A percentile compares a stretch with the other conserved stretches of the same genome.
Evolutionary conservation across 2,113 vertebrate genomes (phyloP).

Genomic region (Megalops atlanticus): DNA sequence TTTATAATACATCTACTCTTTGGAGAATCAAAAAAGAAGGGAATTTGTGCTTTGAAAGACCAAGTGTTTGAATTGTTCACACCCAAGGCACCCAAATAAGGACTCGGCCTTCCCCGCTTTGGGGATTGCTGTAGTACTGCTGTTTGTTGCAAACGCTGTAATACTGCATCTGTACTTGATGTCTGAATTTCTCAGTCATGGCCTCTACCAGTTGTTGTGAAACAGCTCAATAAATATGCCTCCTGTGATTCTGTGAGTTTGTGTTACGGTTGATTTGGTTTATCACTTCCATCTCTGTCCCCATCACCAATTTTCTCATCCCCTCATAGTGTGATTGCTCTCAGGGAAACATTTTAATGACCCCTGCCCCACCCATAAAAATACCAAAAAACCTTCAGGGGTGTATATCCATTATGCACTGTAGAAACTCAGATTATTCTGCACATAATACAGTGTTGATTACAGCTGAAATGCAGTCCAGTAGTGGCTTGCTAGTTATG

Average conservation of each 20-base stretch:
- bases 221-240: conserved; percentile 33
- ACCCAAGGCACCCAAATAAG: neutral
- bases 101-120: neutral
- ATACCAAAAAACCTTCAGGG: neutral
- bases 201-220: conserved; percentile 7
- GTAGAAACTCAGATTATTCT: neutral
- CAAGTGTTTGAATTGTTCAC: neutral
- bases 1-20: neutral
- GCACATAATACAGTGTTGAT: neutral
- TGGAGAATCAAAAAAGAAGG: neutral
- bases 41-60: neutral
- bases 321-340: neutral
- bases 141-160: neutral
- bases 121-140: neutral
- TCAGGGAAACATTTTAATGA: neutral
- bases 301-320: neutral
- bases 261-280: conserved; percentile 27
- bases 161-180: neutral
- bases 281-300: conserved; percentile 15
- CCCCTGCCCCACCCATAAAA: neutral
- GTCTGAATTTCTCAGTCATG: neutral
- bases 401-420: neutral
- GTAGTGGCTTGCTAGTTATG: neutral
- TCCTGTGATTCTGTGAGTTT: conserved; percentile 27
- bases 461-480: neutral